phyloP scores from a whole-genome alignment of 2,888 invertebrate species.

The Serripes groenlandicus region DNA sequence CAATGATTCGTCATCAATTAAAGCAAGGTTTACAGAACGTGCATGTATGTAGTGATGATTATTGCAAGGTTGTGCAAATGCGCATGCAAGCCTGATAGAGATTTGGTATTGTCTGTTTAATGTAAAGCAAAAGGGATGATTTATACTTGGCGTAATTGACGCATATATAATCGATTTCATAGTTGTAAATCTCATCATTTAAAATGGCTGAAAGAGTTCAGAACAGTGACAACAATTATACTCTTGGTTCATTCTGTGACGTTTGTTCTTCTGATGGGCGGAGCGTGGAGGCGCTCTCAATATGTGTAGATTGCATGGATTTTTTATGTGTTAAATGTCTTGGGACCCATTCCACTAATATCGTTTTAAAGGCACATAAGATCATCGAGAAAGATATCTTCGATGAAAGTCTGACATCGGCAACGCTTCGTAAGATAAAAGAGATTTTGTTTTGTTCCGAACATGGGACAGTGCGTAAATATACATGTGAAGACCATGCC shows the following conservation, averaged over 20 bases:
- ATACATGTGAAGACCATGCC: neutral
- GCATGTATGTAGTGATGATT: too few species aligned
- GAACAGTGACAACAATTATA: too few species aligned
- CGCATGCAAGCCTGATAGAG: too few species aligned
- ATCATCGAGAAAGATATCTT: neutral
- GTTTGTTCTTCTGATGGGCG: neutral
- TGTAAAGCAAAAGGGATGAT: too few species aligned
- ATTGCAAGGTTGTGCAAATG: too few species aligned
- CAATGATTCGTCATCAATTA: too few species aligned
- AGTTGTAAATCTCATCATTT: too few species aligned
- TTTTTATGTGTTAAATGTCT: neutral
- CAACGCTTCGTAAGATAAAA: neutral
- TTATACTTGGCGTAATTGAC: too few species aligned
- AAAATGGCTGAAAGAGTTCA: too few species aligned
- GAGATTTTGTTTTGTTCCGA: neutral
- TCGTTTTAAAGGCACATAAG: neutral
- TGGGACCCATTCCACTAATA: neutral
- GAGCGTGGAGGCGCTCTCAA: neutral
- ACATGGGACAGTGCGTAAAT: neutral
- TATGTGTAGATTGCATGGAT: neutral
- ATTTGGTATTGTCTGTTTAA: too few species aligned
- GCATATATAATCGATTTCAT: too few species aligned
- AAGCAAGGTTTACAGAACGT: too few species aligned
- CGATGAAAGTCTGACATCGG: neutral
- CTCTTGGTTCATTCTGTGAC: slow-evolving; percentile 2